phyloP scores from a whole-genome alignment of 1,140 invertebrate genomes.

The Lamellibrachia luymesi region DNA sequence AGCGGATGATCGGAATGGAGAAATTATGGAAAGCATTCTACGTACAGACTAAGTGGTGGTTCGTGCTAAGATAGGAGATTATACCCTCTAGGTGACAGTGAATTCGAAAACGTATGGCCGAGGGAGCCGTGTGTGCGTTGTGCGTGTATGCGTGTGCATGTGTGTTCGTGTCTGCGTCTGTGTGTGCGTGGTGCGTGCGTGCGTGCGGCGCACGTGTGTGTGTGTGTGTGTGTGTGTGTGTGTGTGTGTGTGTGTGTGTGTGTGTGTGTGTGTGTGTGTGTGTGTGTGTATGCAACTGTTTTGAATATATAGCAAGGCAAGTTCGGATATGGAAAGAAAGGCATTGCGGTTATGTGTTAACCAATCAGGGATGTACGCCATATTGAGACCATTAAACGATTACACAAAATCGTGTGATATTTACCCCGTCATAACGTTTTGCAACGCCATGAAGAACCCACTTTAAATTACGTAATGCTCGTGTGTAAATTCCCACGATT shows the following conservation, averaged over 20 bases:
- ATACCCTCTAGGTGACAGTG: no score
- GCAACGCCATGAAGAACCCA: neutral
- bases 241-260: neutral
- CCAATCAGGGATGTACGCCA: neutral
- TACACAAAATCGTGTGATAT: neutral
- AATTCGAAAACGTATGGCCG: no score
- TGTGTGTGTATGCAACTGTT: neutral
- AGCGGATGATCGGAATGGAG: neutral
- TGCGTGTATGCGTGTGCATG: no score
- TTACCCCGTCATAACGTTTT: neutral
- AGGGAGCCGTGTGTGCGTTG: no score
- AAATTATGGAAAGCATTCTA: neutral
- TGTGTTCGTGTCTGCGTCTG: no score
- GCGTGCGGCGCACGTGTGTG: neutral
- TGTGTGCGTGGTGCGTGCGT: neutral
- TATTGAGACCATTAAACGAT: neutral
- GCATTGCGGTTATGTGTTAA: neutral
- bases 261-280: neutral
- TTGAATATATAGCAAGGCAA: neutral
- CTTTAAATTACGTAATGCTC: neutral
- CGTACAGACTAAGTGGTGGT: neutral
- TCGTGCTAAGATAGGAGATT: no score
- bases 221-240: neutral
- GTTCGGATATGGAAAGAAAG: neutral
- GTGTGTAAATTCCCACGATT: neutral